Percentiles rank a stretch among this genome's conserved stretches.
phyloP scores from a whole-genome alignment of 1,140 invertebrate genomes.

The Heliconius eleuchia region DNA sequence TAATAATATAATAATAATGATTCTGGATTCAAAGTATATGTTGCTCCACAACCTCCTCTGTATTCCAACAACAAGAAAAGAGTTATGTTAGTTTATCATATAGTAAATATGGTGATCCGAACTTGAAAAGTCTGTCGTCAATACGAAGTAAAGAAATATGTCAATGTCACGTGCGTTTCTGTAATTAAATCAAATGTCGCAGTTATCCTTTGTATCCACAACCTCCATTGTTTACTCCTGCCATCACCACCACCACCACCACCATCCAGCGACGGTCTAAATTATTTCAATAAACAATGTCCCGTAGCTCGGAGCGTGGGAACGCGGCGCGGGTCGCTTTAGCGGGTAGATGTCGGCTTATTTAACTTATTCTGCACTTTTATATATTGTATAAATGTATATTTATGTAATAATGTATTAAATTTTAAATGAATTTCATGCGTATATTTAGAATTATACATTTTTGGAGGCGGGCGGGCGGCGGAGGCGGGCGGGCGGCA shows the following conservation, averaged over 20 bases:
- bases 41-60: too few relatives aligned
- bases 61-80: too few relatives aligned
- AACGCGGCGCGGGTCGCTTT: not conserved
- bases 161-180: not conserved
- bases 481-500: constrained; percentile 39
- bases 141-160: not conserved
- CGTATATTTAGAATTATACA: too few relatives aligned
- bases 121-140: too few relatives aligned
- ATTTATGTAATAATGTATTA: not conserved
- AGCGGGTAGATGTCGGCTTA: not conserved
- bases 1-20: too few relatives aligned
- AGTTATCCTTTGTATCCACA: constrained; percentile 1
- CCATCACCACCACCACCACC: too few relatives aligned
- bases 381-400: not conserved
- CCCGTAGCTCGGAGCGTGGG: not conserved
- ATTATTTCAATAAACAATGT: not conserved
- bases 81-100: too few relatives aligned
- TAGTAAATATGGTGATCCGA: too few relatives aligned
- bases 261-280: not conserved
- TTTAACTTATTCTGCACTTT: not conserved
- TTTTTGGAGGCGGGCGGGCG: constrained; percentile 32
- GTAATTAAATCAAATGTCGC: not conserved
- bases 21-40: too few relatives aligned
- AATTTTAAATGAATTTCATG: too few relatives aligned
- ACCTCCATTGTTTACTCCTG: not conserved